Percentiles rank a stretch among this genome's conserved stretches.
phyloP scores from a whole-genome alignment of 2,888 invertebrate genomes.

The Drosophila paracracens region DNA sequence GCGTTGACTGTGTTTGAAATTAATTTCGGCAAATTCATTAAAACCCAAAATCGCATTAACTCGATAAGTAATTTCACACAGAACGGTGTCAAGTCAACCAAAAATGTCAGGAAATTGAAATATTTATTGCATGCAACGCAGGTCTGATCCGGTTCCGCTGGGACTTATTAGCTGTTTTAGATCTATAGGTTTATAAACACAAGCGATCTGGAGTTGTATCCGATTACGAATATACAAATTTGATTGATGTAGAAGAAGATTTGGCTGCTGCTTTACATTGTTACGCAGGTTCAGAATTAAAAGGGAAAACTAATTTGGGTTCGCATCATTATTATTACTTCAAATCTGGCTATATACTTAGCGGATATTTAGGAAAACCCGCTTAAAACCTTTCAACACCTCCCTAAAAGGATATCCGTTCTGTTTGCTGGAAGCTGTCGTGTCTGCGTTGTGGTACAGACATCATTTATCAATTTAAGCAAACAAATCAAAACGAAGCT shows the following conservation, averaged over 20 bases:
- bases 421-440: conserved; percentile 39
- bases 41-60: conserved; percentile 67
- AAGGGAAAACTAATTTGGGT: neutral
- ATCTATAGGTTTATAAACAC: neutral
- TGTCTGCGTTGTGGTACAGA: conserved; percentile 71
- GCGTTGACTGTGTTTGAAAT: conserved; percentile 47
- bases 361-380: neutral
- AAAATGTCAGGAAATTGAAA: conserved; percentile 71
- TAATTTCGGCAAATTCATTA: conserved; percentile 77
- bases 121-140: conserved; percentile 48
- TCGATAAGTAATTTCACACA: conserved; percentile 69
- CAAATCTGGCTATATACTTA: neutral
- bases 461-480: conserved; percentile 74
- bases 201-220: neutral
- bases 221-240: neutral
- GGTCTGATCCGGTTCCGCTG: conserved; percentile 15
- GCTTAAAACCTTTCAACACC: conserved; percentile 27
- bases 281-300: neutral
- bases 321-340: neutral
- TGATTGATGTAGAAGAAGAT: neutral
- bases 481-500: conserved; percentile 75
- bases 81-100: conserved; percentile 68
- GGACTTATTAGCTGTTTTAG: conserved; percentile 7
- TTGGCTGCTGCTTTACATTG: neutral
- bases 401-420: conserved; percentile 23